A percentile compares a stretch with the other conserved stretches of the same genome.
phyloP scores from a whole-genome alignment of 2,797 vertebrate genomes.

The Xenopus petersii region DNA sequence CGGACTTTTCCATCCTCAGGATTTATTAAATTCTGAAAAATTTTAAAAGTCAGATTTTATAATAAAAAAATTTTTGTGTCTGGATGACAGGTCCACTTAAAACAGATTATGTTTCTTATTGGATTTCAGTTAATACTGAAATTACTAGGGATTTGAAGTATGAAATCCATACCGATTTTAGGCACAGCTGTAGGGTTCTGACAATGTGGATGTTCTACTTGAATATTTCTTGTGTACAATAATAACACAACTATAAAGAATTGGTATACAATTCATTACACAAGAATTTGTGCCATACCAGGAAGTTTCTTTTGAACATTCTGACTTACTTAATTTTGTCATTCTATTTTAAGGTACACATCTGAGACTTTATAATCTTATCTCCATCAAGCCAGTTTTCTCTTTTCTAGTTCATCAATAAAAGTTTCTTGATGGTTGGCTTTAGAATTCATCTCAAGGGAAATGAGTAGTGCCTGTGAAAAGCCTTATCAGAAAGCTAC shows the following conservation, averaged over 20 bases:
- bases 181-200: not conserved
- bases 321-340: conserved; percentile 51
- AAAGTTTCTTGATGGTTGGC: conserved; percentile 33
- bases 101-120: too few relatives aligned
- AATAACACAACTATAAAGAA: conserved; percentile 40
- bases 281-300: conserved; percentile 33
- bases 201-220: conserved; percentile 26
- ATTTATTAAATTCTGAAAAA: too few relatives aligned
- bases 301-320: conserved; percentile 33
- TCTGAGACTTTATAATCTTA: conserved; percentile 48
- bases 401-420: conserved; percentile 50
- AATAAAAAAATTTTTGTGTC: too few relatives aligned
- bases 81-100: too few relatives aligned
- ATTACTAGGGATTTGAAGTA: not conserved
- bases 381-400: conserved; percentile 53
- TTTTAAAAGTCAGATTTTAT: too few relatives aligned
- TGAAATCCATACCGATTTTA: not conserved
- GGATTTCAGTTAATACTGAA: too few relatives aligned
- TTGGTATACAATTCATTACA: conserved; percentile 41
- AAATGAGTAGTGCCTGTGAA: conserved; percentile 44
- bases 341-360: conserved; percentile 52
- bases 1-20: too few relatives aligned
- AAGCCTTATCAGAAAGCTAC: conserved; percentile 54
- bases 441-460: conserved; percentile 46
- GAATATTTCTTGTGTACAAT: conserved; percentile 25